Conservation (phyloP, 2,888 invertebrate species). For the Oscheius sp. region DNA sequence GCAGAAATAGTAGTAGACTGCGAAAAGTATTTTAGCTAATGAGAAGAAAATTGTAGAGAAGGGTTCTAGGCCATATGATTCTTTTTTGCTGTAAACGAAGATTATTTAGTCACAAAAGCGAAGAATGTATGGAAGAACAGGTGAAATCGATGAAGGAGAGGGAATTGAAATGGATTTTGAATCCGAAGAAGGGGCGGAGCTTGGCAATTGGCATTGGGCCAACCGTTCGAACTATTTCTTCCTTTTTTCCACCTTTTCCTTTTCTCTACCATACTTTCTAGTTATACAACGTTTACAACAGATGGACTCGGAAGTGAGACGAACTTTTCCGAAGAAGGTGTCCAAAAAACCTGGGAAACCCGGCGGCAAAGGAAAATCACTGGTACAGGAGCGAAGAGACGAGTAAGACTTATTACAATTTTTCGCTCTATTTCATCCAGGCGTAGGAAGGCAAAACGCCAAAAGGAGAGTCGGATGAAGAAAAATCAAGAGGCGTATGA, state of each 20-base stretch:
- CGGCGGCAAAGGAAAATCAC: too few relatives aligned
- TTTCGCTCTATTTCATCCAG: background rate
- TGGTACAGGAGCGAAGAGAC: too few relatives aligned
- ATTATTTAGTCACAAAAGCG: too few relatives aligned
- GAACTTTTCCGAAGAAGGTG: constrained; percentile 20
- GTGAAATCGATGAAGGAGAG: constrained; percentile 9
- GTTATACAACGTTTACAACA: background rate
- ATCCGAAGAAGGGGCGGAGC: constrained; percentile 15
- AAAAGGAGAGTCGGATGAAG: background rate
- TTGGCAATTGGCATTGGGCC: background rate
- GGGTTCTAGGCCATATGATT: too few relatives aligned
- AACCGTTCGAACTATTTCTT: background rate
- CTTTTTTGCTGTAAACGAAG: too few relatives aligned
- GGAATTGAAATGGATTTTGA: constrained; percentile 4
- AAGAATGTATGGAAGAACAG: background rate
- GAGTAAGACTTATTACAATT: too few relatives aligned
- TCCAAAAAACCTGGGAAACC: background rate
- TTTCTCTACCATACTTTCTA: background rate
- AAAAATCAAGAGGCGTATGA: background rate
- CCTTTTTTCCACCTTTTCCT: background rate
- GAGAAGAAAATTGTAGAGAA: too few relatives aligned
- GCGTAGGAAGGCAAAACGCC: background rate
- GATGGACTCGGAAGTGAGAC: background rate
- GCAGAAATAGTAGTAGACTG: too few relatives aligned
- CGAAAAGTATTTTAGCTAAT: too few relatives aligned